Percentiles rank a stretch among this genome's conserved stretches.
Conservation (phyloP, 2,888 invertebrate genomes). For the Melieria omissa region DNA sequence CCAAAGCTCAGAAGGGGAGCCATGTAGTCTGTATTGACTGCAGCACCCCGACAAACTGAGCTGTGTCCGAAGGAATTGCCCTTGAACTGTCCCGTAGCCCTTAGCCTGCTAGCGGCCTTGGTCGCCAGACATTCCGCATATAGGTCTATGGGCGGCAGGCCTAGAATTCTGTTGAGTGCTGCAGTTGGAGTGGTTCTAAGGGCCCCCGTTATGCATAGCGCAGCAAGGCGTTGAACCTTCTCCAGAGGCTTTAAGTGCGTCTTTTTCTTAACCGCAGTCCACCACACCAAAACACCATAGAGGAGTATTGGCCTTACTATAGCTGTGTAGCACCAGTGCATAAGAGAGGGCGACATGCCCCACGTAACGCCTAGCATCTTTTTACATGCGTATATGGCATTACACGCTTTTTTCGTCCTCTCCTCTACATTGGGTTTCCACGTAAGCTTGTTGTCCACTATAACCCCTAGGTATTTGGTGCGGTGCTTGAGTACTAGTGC, state of each 20-base stretch:
- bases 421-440: too few relatives aligned
- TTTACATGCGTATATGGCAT: conserved; percentile 5
- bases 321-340: not conserved
- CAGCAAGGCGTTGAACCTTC: too few relatives aligned
- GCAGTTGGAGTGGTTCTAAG: too few relatives aligned
- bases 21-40: too few relatives aligned
- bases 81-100: not conserved
- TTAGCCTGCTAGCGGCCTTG: not conserved
- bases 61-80: too few relatives aligned
- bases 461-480: not conserved
- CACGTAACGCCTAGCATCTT: not conserved
- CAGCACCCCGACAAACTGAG: too few relatives aligned
- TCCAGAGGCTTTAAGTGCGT: not conserved
- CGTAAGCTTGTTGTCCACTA: too few relatives aligned
- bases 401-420: not conserved
- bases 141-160: too few relatives aligned
- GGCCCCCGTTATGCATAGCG: not conserved
- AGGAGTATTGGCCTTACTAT: not conserved
- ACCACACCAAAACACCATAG: not conserved
- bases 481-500: not conserved
- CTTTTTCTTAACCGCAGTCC: not conserved
- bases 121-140: too few relatives aligned
- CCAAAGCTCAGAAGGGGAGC: not conserved
- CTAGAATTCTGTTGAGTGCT: not conserved
- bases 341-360: too few relatives aligned